These are phyloP conservation scores for Rhinophrynus dorsalis DNA, from an alignment of 2,797 vertebrate species.

Conservation along the genomic window DNA sequence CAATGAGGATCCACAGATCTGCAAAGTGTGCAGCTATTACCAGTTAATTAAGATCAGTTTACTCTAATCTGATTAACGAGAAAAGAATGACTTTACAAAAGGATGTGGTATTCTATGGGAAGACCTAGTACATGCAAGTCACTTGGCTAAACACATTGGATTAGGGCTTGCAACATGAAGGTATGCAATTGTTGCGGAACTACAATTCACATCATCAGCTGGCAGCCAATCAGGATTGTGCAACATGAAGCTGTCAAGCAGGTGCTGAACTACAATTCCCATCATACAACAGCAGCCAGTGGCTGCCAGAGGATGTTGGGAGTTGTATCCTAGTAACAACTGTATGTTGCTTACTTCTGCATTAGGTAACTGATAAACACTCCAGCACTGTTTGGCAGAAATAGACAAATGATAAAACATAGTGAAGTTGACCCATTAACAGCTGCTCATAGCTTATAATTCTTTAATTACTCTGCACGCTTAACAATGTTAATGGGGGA, in stretches of 20 bases:
- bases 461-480: constrained; percentile 19
- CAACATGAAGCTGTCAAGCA: too few species aligned
- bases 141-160: not conserved
- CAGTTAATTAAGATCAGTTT: not conserved
- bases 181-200: too few species aligned
- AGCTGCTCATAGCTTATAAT: constrained; percentile 1
- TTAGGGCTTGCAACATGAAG: too few species aligned
- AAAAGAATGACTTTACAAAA: not conserved
- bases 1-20: not conserved
- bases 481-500: constrained; percentile 16
- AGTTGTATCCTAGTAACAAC: too few species aligned
- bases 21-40: not conserved
- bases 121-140: not conserved
- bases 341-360: too few species aligned
- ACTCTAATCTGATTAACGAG: constrained; percentile 6
- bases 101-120: constrained; percentile 9
- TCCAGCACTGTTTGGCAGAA: not conserved
- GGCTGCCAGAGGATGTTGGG: too few species aligned
- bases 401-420: constrained; percentile 9
- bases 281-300: too few species aligned
- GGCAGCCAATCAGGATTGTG: too few species aligned
- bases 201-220: too few species aligned
- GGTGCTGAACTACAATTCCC: too few species aligned
- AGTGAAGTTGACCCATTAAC: constrained; percentile 22
- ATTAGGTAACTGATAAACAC: not conserved